A percentile compares a stretch with the other conserved stretches of the same genome.
Conservation (phyloP, 2,888 invertebrate genomes). For the Pantelozetes paolii region DNA sequence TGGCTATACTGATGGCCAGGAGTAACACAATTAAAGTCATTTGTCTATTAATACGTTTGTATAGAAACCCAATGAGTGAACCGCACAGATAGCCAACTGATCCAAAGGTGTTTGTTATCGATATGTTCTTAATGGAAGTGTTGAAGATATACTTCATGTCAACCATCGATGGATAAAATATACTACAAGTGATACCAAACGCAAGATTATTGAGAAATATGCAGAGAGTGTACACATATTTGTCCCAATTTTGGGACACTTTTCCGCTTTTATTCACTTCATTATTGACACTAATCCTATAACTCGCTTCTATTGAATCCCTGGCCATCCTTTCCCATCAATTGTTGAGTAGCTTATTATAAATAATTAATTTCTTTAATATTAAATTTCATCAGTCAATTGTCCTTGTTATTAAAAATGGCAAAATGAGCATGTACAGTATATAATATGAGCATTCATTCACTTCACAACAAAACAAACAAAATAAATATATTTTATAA, state of each 20-base stretch:
- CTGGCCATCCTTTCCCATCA: background rate
- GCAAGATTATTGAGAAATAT: conserved; percentile 11
- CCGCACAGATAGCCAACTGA: background rate
- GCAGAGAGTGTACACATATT: conserved; percentile 9
- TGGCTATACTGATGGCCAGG: background rate
- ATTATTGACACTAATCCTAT: background rate
- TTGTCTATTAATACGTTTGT: conserved; percentile 38
- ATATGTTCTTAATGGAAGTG: background rate
- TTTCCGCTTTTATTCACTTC: background rate
- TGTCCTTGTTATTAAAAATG: too few species aligned
- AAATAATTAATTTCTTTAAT: too few species aligned
- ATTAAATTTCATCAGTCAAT: too few species aligned
- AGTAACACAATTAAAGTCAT: background rate
- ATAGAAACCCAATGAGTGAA: conserved; percentile 17
- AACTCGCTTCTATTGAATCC: background rate
- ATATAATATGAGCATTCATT: too few species aligned
- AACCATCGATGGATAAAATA: conserved; percentile 8
- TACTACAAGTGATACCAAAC: conserved; percentile 5
- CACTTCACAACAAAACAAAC: too few species aligned
- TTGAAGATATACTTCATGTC: conserved; percentile 25
- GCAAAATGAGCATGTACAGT: too few species aligned
- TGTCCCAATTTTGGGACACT: background rate
- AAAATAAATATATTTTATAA: too few species aligned
- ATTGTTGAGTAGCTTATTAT: too few species aligned
- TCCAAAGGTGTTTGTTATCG: background rate